Conservation (phyloP, 2,888 invertebrate species). For the Cataglyphis cursor region DNA sequence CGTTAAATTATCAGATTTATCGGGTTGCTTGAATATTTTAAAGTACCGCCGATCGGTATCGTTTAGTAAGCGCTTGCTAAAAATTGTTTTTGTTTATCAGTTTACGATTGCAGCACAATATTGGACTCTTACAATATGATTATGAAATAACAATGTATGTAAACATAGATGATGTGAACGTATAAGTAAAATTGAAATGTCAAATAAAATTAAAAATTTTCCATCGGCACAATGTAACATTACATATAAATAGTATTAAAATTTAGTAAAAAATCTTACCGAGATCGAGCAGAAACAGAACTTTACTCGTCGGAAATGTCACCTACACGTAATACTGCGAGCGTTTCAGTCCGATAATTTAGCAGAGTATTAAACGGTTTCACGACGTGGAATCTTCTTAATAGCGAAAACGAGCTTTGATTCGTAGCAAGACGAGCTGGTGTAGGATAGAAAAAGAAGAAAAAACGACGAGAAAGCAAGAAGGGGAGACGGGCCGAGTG, state of each 20-base stretch:
- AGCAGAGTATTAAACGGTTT: constrained; percentile 67
- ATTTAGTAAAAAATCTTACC: background rate
- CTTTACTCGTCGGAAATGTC: constrained; percentile 6
- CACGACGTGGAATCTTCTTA: constrained; percentile 70
- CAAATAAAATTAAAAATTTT: background rate
- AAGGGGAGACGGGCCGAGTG: constrained; percentile 17
- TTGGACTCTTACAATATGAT: background rate
- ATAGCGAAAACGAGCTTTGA: constrained; percentile 73
- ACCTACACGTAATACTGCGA: background rate
- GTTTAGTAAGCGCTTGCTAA: constrained; percentile 21
- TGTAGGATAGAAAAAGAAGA: constrained; percentile 41
- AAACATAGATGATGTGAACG: background rate
- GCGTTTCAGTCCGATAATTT: constrained; percentile 56
- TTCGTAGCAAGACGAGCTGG: constrained; percentile 56
- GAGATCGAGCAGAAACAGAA: background rate
- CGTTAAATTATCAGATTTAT: constrained; percentile 76
- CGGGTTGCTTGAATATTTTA: constrained; percentile 67
- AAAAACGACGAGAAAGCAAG: background rate
- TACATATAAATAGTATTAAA: background rate
- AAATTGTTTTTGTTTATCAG: constrained; percentile 9
- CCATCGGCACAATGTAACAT: background rate
- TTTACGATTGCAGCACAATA: background rate
- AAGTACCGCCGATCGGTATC: constrained; percentile 54
- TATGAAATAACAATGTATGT: background rate
- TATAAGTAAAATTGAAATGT: background rate